Evolutionary conservation across 2,888 invertebrate genomes (phyloP).

Genomic region (Siphlonurus alternatus): DNA sequence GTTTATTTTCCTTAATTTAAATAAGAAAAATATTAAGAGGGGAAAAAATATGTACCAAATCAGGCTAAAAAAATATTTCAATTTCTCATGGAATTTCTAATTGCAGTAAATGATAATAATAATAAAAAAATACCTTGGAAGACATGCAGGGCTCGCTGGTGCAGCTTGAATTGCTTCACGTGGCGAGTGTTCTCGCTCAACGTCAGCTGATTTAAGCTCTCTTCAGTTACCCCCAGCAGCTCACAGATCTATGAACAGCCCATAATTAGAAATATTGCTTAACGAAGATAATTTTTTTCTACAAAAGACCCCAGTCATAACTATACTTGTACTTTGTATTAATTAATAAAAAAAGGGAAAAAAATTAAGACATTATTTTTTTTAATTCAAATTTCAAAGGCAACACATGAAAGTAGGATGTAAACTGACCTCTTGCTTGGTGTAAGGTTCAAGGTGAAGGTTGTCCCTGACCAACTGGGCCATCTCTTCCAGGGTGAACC

Average conservation of each 20-base stretch:
- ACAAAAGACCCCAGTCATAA: no score
- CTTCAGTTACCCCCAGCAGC: conserved; percentile 37
- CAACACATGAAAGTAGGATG: no score
- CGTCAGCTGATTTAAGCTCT: conserved; percentile 45
- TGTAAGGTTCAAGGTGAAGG: conserved; percentile 48
- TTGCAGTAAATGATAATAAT: no score
- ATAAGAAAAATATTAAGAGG: no score
- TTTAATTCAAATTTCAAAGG: neutral
- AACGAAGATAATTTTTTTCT: no score
- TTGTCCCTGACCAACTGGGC: conserved; percentile 41
- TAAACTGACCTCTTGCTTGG: conserved; percentile 45
- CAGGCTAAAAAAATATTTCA: no score
- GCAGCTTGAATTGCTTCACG: conserved; percentile 53
- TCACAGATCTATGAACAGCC: conserved; percentile 26
- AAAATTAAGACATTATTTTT: neutral
- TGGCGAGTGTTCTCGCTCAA: conserved; percentile 45
- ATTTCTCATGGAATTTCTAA: no score
- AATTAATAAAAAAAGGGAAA: neutral
- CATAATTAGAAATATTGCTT: no score
- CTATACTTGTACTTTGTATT: no score
- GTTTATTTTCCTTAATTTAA: no score
- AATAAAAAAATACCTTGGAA: conserved; percentile 44
- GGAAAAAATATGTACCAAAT: no score
- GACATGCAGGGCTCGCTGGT: conserved; percentile 79
- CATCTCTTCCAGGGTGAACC: conserved; percentile 46